phyloP scores from a whole-genome alignment of 2,113 vertebrate species.

The Mellivora capensis region DNA sequence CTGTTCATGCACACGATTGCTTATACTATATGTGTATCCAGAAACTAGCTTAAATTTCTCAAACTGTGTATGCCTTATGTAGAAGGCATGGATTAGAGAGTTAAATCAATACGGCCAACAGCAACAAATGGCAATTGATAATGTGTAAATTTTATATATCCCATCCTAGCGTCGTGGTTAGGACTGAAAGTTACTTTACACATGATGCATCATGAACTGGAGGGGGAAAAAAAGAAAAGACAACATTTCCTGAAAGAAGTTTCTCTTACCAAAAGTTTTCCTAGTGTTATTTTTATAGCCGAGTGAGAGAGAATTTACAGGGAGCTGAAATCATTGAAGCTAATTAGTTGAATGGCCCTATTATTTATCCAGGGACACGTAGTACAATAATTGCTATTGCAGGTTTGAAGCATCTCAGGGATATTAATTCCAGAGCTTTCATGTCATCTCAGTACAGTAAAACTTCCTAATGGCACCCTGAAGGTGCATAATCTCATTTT shows the following conservation, averaged over 20 bases:
- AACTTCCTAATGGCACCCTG: conserved; percentile 92
- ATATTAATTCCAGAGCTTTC: conserved; percentile 92
- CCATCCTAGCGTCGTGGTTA: conserved; percentile 46
- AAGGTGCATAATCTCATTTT: conserved; percentile 92
- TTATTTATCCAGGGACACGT: conserved; percentile 91
- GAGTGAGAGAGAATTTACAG: conserved; percentile 86
- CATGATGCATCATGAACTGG: conserved; percentile 70
- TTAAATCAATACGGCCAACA: conserved; percentile 34
- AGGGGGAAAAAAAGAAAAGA: conserved; percentile 69
- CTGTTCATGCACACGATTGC: neutral
- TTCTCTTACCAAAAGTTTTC: conserved; percentile 85
- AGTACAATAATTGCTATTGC: conserved; percentile 92
- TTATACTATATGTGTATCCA: neutral
- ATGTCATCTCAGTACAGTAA: conserved; percentile 91
- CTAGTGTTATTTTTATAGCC: conserved; percentile 85
- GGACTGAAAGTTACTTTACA: conserved; percentile 31
- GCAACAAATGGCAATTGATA: conserved; percentile 69
- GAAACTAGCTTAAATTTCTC: conserved; percentile 13
- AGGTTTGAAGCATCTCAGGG: conserved; percentile 90
- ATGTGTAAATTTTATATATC: conserved; percentile 54
- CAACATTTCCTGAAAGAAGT: conserved; percentile 83
- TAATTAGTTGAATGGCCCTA: conserved; percentile 91
- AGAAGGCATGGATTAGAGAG: conserved; percentile 60
- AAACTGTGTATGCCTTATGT: neutral
- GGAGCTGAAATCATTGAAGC: conserved; percentile 88